phyloP scores from a whole-genome alignment of 2,888 invertebrate genomes.

The Cactoblastis cactorum region DNA sequence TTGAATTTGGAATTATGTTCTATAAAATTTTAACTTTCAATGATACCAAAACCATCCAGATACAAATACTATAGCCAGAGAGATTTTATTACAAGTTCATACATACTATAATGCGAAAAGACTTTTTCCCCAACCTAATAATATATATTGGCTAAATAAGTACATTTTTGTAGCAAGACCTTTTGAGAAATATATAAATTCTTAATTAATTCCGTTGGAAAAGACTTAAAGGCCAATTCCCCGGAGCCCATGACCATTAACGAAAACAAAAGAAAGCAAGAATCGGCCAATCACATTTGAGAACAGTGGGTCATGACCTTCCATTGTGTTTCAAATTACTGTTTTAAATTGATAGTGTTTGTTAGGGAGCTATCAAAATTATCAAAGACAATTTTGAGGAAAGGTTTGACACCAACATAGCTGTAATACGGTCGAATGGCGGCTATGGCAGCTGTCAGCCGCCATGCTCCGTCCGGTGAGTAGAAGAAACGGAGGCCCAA shows the following conservation, averaged over 20 bases:
- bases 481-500: too few relatives aligned
- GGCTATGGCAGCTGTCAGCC: too few relatives aligned
- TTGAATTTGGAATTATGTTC: too few relatives aligned
- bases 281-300: not conserved
- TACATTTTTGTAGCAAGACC: not conserved
- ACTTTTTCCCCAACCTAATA: too few relatives aligned
- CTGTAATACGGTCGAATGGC: too few relatives aligned
- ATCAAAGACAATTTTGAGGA: not conserved
- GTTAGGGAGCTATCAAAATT: not conserved
- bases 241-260: not conserved
- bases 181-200: not conserved
- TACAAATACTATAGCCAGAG: too few relatives aligned
- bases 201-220: conserved; percentile 6
- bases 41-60: too few relatives aligned
- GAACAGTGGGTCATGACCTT: conserved; percentile 25
- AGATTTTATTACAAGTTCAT: too few relatives aligned
- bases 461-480: too few relatives aligned
- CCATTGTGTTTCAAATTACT: conserved; percentile 19
- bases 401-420: not conserved
- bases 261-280: conserved; percentile 10
- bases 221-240: conserved; percentile 10
- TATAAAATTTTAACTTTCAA: too few relatives aligned
- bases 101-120: too few relatives aligned
- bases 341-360: conserved; percentile 13
- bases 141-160: too few relatives aligned